phyloP scores from a whole-genome alignment of 2,797 vertebrate genomes.

The Onychomys leucogaster region DNA sequence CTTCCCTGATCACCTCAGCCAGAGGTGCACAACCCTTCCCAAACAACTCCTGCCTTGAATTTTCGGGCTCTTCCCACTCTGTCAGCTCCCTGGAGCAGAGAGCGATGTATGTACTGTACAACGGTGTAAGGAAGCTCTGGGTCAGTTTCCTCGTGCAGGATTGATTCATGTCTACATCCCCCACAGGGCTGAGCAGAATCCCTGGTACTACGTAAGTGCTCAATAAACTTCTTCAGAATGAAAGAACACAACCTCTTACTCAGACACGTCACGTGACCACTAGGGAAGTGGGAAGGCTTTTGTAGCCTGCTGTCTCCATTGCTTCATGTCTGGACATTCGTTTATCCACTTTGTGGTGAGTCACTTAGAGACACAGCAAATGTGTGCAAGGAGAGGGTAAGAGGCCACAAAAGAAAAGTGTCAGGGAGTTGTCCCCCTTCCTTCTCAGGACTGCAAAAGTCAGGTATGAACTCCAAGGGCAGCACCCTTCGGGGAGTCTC shows the following conservation, averaged over 20 bases:
- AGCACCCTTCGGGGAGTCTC: not conserved
- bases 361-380: not conserved
- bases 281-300: not conserved
- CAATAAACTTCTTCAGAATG: not conserved
- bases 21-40: not conserved
- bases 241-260: not conserved
- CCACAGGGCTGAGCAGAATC: not conserved
- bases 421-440: not conserved
- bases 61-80: not conserved
- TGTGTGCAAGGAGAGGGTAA: not conserved
- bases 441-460: not conserved
- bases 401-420: not conserved
- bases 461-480: not conserved
- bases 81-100: not conserved
- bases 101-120: not conserved
- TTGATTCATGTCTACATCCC: not conserved
- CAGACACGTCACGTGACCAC: rapidly evolving
- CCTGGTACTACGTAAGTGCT: not conserved
- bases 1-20: not conserved
- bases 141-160: not conserved
- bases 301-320: not conserved
- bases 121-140: not conserved
- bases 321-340: not conserved
- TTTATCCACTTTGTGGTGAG: not conserved
- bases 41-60: not conserved